A percentile compares a stretch with the other conserved stretches of the same genome.
Conservation (phyloP, 2,888 invertebrate genomes). For the Tetragonula carbonaria region DNA sequence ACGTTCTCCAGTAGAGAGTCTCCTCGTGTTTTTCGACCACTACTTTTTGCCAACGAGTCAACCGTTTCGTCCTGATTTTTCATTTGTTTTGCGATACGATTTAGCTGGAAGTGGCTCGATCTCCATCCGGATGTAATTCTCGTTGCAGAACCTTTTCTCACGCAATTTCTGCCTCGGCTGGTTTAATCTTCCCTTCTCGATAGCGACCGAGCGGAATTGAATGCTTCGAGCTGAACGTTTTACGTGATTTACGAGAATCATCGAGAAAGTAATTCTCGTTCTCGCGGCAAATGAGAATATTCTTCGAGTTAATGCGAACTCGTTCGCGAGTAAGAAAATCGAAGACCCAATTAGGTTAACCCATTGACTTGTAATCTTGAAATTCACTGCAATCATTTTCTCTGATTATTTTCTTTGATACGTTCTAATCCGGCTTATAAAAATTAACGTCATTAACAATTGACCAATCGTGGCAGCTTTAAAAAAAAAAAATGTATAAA, state of each 20-base stretch:
- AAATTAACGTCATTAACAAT: too few relatives aligned
- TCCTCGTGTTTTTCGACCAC: not conserved
- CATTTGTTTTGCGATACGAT: conserved; percentile 17
- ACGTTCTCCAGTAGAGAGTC: not conserved
- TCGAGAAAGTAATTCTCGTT: not conserved
- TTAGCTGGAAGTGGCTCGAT: not conserved
- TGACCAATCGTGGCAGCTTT: too few relatives aligned
- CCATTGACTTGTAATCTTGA: not conserved
- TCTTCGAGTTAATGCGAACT: not conserved
- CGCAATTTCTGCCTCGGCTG: conserved; percentile 12
- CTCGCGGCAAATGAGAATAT: not conserved
- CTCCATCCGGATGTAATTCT: not conserved
- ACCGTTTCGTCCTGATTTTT: not conserved
- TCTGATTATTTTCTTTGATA: not conserved
- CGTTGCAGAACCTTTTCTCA: not conserved
- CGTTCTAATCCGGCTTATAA: not conserved
- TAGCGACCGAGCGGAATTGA: not conserved
- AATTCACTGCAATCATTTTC: not conserved
- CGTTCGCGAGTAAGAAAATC: not conserved
- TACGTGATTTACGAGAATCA: not conserved
- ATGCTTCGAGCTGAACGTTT: not conserved
- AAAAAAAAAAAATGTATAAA: too few relatives aligned
- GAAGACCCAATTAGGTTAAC: not conserved
- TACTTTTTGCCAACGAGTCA: not conserved
- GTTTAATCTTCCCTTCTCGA: conserved; percentile 5